Base-by-base conservation (phyloP, 2,113 vertebrate species). In the Gavia stellata region DNA sequence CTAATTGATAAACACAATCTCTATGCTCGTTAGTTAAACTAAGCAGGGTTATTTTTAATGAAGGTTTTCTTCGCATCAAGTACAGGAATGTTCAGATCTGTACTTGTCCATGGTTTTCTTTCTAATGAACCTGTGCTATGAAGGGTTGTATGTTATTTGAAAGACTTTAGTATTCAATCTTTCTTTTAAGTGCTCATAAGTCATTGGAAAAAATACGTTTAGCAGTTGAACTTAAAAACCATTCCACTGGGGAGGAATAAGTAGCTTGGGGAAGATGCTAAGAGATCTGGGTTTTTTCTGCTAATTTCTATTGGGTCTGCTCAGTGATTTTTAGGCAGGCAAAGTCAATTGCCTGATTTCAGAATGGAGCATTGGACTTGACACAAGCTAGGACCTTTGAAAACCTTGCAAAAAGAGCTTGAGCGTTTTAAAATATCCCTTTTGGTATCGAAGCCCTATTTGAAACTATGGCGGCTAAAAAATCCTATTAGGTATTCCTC, bases 321-420 rank as follows among this genome's bases (percentile, higher is more conserved):
- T 83, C 68, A 40, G 71, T 90, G 92, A 81, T 81, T 96, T 91
- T 65, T 74, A 94, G 83, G 50, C 58, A 83, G 75, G 55, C 56
- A 20, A 45, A 63, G 21, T 77, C 61, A 44, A 6, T 31, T 50
- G 17, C 53, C n/a, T 67, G 42, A 17, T 83, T 92, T 86, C 80
- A 86, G 63, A 81, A 84, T 71, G 36, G 10, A 81, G 2, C 33
- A 13, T 78, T 52, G 42, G 55, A 34, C 55, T 85, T 72, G 52
- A 71, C 44, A 42, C 33, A 28, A 58, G 38, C n/a, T 38, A 31
- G 13, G 49, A 38, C 21, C 36, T 78, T 66, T 53, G 34, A 61
- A 91, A 55, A 14, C 36, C 82, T 63, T n/a, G 59, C 38, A 74
- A 67, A 67, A 78, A 59, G 68, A 55, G 16, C 47, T 5, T 10